Evolutionary conservation across 2,113 vertebrate species (phyloP), one percentile per base, ranked within the genome.

Genomic region (Machaerirhynchus nigripectus): DNA sequence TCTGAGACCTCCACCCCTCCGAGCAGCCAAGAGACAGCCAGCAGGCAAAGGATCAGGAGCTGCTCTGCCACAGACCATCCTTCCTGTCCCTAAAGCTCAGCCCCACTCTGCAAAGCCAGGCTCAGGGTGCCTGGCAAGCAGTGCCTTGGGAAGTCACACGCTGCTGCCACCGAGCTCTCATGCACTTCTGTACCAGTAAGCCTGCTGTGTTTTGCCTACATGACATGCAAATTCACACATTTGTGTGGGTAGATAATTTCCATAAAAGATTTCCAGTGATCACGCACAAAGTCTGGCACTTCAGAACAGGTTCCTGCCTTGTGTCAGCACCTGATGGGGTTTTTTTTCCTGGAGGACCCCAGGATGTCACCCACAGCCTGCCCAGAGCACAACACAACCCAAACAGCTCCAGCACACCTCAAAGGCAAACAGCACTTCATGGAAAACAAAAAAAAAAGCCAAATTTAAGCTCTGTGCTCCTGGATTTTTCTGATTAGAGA

Each of bases 61-160:
- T 30, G 14, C 8, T 52, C 20, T 47, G 63, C 33, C 59, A 7
- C 1, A 2, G 19, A 20, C 7, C 49, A 11, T 0, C 49, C 28
- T 17, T 7, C 28, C 33, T 18, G 15, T 7, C 73, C 64, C 74
- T 6, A 13, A 19, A 56, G 21, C 27, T 4, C 57, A 31, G 27
- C 13, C 18, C 35, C 2, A 0, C 14, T 15, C 37, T 15, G 31
- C 60, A 26, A 13, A 31, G 17, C 3, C 0, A 22, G 18, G 65
- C 82, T 63, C 9, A 3, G 35, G 37, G 40, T 4, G 14, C 56
- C 52, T 13, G 68, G 42, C 20, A 10, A 40, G 81, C 73, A 20
- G 46, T 5, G 44, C 27, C 2, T 18, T 1, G 2, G 37, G 26
- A 57, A 74, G 64, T 19, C 17, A 3, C 47, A 24, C 2, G 2